Conservation (phyloP, 2,113 vertebrate genomes). For the Ginglymostoma cirratum region DNA sequence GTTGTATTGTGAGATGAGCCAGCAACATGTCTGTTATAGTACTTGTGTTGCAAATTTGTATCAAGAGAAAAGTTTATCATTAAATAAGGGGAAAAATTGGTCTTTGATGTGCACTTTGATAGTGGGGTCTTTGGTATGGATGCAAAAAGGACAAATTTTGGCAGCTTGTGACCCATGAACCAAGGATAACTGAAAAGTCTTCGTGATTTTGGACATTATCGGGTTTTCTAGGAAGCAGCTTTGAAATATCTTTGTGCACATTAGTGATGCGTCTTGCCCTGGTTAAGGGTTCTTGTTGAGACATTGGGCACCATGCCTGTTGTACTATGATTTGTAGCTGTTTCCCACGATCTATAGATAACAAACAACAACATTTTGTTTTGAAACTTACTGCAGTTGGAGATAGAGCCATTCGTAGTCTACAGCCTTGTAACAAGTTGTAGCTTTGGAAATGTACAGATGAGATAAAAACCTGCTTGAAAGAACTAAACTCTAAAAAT, state of each 20-base stretch:
- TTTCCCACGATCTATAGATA: neutral
- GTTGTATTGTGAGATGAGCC: neutral
- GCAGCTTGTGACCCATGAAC: neutral
- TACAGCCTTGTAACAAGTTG: neutral
- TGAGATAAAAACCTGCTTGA: no score
- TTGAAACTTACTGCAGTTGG: neutral
- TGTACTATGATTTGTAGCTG: neutral
- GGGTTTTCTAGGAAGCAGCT: no score
- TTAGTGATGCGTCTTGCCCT: neutral
- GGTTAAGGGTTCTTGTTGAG: neutral
- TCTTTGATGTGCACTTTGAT: neutral
- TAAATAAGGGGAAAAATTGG: neutral
- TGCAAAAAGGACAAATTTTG: neutral
- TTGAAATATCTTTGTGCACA: neutral
- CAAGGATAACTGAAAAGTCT: neutral
- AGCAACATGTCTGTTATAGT: neutral
- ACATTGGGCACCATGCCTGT: neutral
- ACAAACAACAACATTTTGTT: neutral
- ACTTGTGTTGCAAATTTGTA: neutral
- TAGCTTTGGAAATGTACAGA: no score
- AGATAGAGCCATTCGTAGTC: neutral
- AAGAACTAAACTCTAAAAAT: no score
- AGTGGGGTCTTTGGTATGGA: no score
- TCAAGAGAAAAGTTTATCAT: neutral
- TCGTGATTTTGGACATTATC: neutral